Percentiles rank a stretch among this genome's conserved stretches.
phyloP scores from a whole-genome alignment of 2,113 vertebrate species.

The Laticauda colubrina region DNA sequence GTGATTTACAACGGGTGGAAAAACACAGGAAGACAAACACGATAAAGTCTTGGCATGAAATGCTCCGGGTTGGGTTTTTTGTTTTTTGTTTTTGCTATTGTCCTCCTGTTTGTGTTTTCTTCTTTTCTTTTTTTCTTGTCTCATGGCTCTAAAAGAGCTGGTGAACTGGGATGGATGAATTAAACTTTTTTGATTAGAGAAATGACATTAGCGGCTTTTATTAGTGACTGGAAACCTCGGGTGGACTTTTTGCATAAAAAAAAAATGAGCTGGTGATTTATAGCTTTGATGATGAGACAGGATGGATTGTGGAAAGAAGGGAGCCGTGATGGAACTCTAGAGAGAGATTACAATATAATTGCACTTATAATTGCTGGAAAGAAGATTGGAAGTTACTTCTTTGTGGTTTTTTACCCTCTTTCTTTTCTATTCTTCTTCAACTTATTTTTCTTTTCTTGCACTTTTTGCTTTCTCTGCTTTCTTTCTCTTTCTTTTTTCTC shows the following conservation, averaged over 20 bases:
- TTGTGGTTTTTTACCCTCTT: background rate
- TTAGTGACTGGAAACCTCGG: background rate
- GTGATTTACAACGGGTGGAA: conserved; percentile 45
- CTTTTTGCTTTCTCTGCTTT: background rate
- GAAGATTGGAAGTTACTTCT: background rate
- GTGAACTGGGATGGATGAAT: background rate
- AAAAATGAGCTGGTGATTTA: background rate
- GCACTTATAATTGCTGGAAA: background rate
- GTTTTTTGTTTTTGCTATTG: background rate
- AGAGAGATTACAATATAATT: background rate
- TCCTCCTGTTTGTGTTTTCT: no score
- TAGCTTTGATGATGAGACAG: background rate
- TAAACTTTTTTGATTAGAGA: background rate
- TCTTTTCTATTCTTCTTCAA: background rate
- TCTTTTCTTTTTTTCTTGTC: accelerated
- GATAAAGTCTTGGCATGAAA: conserved; percentile 52
- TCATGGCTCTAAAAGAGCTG: background rate
- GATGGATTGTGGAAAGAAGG: background rate
- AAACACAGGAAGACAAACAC: conserved; percentile 52
- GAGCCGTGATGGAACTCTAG: background rate
- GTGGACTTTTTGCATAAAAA: background rate
- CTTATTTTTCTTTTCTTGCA: background rate
- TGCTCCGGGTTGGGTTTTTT: background rate
- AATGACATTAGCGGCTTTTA: background rate
- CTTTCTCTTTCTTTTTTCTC: background rate